phyloP scores from a whole-genome alignment of 1,140 invertebrate genomes.

The Drosophila nasuta region DNA sequence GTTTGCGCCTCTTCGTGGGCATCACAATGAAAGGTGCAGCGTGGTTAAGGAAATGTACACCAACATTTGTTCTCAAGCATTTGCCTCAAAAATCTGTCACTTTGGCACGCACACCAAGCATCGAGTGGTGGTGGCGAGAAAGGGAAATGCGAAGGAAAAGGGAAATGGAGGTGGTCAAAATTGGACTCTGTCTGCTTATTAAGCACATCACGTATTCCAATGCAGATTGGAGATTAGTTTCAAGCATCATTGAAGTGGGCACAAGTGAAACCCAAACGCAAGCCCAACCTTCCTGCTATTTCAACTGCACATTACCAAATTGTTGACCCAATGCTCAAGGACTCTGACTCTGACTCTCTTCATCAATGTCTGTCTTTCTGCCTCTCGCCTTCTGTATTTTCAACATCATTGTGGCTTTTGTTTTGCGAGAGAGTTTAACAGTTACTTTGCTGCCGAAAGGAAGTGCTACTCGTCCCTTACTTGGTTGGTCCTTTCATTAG shows the following conservation, averaged over 20 bases:
- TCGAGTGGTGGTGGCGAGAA: background rate
- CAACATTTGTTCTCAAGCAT: conserved; percentile 33
- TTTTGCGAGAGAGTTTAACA: conserved; percentile 60
- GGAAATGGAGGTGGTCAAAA: conserved; percentile 6
- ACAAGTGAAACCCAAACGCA: conserved; percentile 2
- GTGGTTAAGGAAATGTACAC: conserved; percentile 85
- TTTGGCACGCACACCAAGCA: conserved; percentile 27
- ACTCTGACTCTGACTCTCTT: conserved; percentile 16
- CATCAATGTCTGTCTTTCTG: background rate
- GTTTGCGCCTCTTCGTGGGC: conserved; percentile 76
- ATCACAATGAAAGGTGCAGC: conserved; percentile 84
- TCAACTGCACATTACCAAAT: conserved; percentile 47
- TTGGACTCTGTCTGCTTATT: conserved; percentile 56
- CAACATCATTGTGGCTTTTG: conserved; percentile 68
- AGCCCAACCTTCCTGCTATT: conserved; percentile 1
- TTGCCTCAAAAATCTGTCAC: conserved; percentile 27
- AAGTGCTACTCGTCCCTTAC: conserved; percentile 57
- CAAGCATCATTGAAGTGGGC: conserved; percentile 63
- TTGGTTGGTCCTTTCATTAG: background rate
- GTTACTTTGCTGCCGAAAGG: conserved; percentile 42
- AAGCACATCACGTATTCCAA: conserved; percentile 77
- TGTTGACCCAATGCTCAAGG: conserved; percentile 57
- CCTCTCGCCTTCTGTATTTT: conserved; percentile 12
- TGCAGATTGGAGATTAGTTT: conserved; percentile 83
- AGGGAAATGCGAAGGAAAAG: background rate